Evolutionary conservation across 2,888 invertebrate genomes (phyloP).

Genomic region (Pachycephus smyrnensis): DNA sequence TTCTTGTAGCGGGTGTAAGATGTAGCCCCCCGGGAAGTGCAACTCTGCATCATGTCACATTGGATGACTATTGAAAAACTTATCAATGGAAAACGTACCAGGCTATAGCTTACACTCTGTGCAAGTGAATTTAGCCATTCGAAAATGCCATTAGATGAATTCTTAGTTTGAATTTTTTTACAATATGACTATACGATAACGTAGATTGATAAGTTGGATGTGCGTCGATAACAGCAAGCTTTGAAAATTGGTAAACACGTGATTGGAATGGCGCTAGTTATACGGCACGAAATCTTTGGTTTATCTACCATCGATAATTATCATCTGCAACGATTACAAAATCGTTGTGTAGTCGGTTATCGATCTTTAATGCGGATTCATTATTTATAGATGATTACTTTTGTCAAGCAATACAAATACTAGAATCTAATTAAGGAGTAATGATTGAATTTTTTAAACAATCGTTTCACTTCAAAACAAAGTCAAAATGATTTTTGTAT

Average conservation of each 20-base stretch:
- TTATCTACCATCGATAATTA: neutral
- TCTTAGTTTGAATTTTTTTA: neutral
- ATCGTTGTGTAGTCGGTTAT: neutral
- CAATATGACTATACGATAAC: neutral
- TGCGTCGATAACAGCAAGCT: neutral
- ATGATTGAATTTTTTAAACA: neutral
- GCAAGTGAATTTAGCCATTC: neutral
- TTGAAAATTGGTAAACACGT: neutral
- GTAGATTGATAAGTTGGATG: neutral
- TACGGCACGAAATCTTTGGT: neutral
- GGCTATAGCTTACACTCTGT: neutral
- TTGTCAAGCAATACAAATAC: neutral
- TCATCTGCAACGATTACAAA: neutral
- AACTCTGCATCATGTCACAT: neutral
- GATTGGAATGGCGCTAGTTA: neutral
- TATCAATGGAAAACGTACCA: no score
- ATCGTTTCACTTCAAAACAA: neutral
- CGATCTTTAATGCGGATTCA: no score
- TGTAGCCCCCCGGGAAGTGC: neutral
- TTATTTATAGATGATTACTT: no score
- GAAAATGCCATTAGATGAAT: no score
- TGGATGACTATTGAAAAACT: neutral
- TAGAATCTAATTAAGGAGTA: neutral
- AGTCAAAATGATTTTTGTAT: no score
- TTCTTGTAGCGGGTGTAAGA: no score